phyloP scores from a whole-genome alignment of 64 coral and sea anemone species.

The Pachyseris speciosa region DNA sequence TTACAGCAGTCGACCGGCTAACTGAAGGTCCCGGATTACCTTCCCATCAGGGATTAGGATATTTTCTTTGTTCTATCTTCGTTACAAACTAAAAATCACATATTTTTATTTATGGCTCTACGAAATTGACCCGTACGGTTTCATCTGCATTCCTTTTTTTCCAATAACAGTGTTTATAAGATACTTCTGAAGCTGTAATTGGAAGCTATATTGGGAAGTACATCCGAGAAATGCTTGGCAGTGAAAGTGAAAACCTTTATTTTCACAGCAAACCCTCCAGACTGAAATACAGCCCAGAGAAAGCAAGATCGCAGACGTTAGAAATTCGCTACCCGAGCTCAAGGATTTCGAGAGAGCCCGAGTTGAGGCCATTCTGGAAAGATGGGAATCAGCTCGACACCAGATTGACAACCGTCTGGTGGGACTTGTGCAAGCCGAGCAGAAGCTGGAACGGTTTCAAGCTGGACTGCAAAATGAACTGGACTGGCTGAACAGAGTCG shows the following conservation, averaged over 20 bases:
- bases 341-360: conserved; percentile 62
- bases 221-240: neutral
- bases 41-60: too few relatives aligned
- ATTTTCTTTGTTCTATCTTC: too few relatives aligned
- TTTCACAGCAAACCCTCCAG: conserved; percentile 47
- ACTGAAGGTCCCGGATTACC: too few relatives aligned
- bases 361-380: conserved; percentile 63
- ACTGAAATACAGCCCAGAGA: conserved; percentile 76
- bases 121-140: too few relatives aligned
- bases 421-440: conserved; percentile 55
- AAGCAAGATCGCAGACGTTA: conserved; percentile 53
- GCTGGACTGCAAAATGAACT: conserved; percentile 66
- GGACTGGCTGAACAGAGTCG: conserved; percentile 75
- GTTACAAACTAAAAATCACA: too few relatives aligned
- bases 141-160: too few relatives aligned
- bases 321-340: conserved; percentile 56
- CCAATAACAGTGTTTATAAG: too few relatives aligned
- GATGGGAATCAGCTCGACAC: conserved; percentile 71
- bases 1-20: too few relatives aligned
- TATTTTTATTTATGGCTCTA: too few relatives aligned
- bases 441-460: conserved; percentile 82
- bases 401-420: conserved; percentile 71
- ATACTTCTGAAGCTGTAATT: too few relatives aligned
- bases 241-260: neutral
- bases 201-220: neutral